phyloP scores from a whole-genome alignment of 2,888 invertebrate species.

The Caenorhabditis becei region DNA sequence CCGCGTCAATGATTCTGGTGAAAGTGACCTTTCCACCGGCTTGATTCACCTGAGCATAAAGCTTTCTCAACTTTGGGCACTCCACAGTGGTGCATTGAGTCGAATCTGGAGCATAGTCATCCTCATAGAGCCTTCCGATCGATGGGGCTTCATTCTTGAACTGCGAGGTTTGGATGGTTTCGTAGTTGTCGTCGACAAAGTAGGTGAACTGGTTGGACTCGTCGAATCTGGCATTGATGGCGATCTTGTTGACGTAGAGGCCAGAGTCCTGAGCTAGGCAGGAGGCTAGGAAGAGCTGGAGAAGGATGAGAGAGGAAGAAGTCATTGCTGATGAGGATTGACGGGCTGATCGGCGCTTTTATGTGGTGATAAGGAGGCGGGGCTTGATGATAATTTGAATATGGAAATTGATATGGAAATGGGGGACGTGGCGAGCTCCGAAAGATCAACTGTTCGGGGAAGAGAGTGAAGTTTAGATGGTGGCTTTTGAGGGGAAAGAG shows the following conservation, averaged over 20 bases:
- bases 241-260: constrained; percentile 34
- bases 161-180: constrained; percentile 7
- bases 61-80: constrained; percentile 24
- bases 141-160: constrained; percentile 20
- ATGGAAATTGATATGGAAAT: constrained; percentile 1
- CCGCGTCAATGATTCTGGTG: constrained; percentile 12
- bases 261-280: constrained; percentile 21
- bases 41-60: constrained; percentile 4
- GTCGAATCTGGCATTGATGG: background rate
- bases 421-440: background rate
- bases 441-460: background rate
- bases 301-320: constrained; percentile 24
- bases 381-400: constrained; percentile 20
- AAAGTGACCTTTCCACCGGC: background rate
- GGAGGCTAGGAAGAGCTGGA: background rate
- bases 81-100: constrained; percentile 9
- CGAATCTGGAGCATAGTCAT: constrained; percentile 21
- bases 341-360: background rate
- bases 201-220: constrained; percentile 20
- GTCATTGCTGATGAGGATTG: constrained; percentile 29
- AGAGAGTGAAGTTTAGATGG: background rate
- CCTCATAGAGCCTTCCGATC: constrained; percentile 36
- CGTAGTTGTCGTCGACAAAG: constrained; percentile 29
- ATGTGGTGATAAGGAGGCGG: background rate
- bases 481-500: background rate